Evolutionary conservation across 2,888 invertebrate genomes (phyloP).

Genomic region (Tricholauxania praeusta): DNA sequence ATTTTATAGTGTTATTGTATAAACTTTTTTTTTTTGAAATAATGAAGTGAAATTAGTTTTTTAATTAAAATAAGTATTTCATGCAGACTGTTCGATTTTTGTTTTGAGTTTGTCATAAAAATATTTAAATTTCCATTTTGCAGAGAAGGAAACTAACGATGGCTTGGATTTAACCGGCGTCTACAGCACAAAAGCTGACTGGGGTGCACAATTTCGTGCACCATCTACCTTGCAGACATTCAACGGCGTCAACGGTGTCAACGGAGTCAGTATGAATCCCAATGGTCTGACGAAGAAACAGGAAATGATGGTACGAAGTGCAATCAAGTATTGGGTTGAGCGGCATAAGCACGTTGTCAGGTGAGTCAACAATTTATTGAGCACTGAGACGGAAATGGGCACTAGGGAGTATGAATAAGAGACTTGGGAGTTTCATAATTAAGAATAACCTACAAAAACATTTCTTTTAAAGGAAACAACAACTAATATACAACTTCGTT

Average conservation of each 20-base stretch:
- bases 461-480: not conserved
- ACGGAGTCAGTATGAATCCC: slow-evolving; percentile 72
- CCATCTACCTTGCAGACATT: slow-evolving; percentile 77
- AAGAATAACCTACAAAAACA: no score
- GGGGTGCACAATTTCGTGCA: slow-evolving; percentile 79
- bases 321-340: slow-evolving; percentile 92
- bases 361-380: slow-evolving; percentile 68
- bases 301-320: slow-evolving; percentile 85
- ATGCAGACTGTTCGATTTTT: not conserved
- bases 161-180: slow-evolving; percentile 78
- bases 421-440: no score
- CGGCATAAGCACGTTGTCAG: slow-evolving; percentile 89
- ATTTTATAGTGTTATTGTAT: no score
- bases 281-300: slow-evolving; percentile 86
- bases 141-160: slow-evolving; percentile 71
- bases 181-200: slow-evolving; percentile 83
- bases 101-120: not conserved
- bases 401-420: no score
- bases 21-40: no score
- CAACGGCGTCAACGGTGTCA: slow-evolving; percentile 63
- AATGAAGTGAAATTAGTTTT: not conserved
- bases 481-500: slow-evolving; percentile 23
- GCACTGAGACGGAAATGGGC: no score
- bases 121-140: slow-evolving; percentile 38
- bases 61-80: no score